Conservation (phyloP, 1,140 invertebrate genomes). For the Trichonephila inaurata region DNA sequence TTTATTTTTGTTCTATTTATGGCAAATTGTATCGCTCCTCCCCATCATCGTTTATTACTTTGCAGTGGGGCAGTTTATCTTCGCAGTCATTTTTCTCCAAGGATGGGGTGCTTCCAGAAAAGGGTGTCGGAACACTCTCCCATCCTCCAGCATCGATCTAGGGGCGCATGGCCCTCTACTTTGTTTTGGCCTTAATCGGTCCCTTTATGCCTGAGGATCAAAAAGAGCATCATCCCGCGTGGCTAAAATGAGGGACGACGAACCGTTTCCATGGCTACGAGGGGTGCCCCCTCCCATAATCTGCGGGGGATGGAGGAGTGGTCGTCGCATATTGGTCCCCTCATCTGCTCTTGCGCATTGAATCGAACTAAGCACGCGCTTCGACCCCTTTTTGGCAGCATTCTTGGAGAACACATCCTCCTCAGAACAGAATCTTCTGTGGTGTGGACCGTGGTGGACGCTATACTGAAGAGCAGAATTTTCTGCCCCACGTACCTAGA, state of each 20-base stretch:
- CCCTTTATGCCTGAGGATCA: conserved; percentile 30
- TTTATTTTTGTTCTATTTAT: neutral
- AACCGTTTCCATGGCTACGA: conserved; percentile 29
- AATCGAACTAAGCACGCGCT: conserved; percentile 52
- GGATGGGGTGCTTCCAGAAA: neutral
- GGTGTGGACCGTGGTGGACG: conserved; percentile 53
- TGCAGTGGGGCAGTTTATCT: neutral
- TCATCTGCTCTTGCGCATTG: conserved; percentile 70
- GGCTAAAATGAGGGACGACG: conserved; percentile 15
- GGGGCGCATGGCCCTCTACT: conserved; percentile 41
- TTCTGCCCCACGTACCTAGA: neutral
- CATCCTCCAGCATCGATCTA: conserved; percentile 32
- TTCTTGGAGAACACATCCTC: conserved; percentile 23
- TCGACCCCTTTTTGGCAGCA: conserved; percentile 17
- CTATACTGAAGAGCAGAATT: conserved; percentile 73
- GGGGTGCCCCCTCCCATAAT: conserved; percentile 55
- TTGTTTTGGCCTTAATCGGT: conserved; percentile 71
- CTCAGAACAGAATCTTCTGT: conserved; percentile 18
- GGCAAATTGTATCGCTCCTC: neutral
- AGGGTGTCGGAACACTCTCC: neutral
- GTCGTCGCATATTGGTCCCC: conserved; percentile 36
- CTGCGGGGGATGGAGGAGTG: neutral
- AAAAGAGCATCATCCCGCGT: conserved; percentile 55
- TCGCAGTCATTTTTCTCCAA: neutral
- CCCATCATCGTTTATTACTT: neutral